Base-by-base conservation (phyloP, 2,113 vertebrate genomes). In the Echinops telfairi region DNA sequence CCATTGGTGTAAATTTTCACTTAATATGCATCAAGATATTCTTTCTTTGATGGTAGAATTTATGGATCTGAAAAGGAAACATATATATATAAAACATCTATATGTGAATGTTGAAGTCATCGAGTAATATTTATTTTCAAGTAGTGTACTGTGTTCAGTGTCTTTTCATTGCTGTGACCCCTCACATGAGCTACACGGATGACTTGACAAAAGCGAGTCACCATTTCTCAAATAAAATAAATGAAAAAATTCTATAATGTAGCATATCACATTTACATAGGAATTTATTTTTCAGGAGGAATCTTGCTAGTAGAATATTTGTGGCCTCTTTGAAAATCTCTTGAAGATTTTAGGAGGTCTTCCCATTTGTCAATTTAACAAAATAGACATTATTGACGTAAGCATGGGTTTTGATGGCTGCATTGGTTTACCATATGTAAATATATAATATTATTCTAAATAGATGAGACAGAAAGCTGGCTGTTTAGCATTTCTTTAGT, bases 41-140 rank as follows among this genome's bases (percentile, higher is more conserved):
- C 60, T 88, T 10, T 68, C 47, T 73, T 15, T 70, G 76, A 29
- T 57, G 57, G 77, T 66, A 76, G 53, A 73, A 82, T 60, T 25
- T 80, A 93, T 31, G 38, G 25, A 85, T 95, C 87, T 87, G 36
- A 47, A 81, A 86, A 77, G 64, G 19, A 40, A 29, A 66, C 9
- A 62, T 27, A 60, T 81, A 68, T 62, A 8, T 43, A 19, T 15
- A 14, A 43, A 27, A 85, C 43, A 76, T 70, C 64, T 92, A 27
- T 77, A 17, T 76, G 14, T 83, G 75, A 87, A 78, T 64, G 3
- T 62, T 82, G 43, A 90, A 38, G 25, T 76, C 31, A 40, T 77
- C 66, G 85, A 60, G 22, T 29, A 70, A 8, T 57, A 68, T 88
- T 88, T 88, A 7, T 71, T 95, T 90, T 75, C 36, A 90, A 88